Percentiles rank a stretch among this genome's conserved stretches.
Conservation (phyloP, 2,888 invertebrate genomes). For the Xestia c-nigrum region DNA sequence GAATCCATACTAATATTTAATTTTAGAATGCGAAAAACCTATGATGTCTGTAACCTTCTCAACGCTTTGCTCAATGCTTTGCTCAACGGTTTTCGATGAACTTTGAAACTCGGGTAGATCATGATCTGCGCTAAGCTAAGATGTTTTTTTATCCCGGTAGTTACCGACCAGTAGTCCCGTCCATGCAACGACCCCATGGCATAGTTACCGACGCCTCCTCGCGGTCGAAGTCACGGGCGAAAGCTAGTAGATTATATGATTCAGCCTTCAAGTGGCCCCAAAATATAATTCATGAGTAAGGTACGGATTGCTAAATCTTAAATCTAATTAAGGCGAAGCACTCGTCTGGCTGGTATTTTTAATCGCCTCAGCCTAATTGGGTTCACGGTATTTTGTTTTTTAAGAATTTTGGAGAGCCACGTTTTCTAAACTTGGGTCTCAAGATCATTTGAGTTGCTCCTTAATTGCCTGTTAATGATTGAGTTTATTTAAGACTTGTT, state of each 20-base stretch:
- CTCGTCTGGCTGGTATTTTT: conserved; percentile 42
- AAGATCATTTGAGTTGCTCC: conserved; percentile 13
- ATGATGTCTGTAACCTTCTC: background rate
- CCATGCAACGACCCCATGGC: too few relatives aligned
- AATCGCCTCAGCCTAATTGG: conserved; percentile 53
- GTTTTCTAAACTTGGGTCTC: conserved; percentile 29
- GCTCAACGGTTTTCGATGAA: background rate
- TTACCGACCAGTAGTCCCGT: background rate
- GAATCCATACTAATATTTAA: background rate
- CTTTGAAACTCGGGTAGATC: background rate
- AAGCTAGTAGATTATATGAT: conserved; percentile 23
- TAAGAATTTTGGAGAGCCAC: conserved; percentile 34
- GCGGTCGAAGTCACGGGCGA: background rate
- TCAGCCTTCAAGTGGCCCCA: conserved; percentile 52
- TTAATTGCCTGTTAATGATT: conserved; percentile 36
- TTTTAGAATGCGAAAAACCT: background rate
- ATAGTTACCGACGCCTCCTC: background rate
- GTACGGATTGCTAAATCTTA: conserved; percentile 60
- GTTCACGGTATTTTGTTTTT: conserved; percentile 32
- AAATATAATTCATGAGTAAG: conserved; percentile 43
- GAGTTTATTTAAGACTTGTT: conserved; percentile 22
- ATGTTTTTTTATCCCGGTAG: background rate
- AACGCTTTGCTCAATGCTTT: background rate
- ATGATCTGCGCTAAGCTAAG: background rate
- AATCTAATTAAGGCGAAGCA: conserved; percentile 70